Base-by-base conservation (phyloP, 2,797 vertebrate species). In the Fistularia tabacaria region DNA sequence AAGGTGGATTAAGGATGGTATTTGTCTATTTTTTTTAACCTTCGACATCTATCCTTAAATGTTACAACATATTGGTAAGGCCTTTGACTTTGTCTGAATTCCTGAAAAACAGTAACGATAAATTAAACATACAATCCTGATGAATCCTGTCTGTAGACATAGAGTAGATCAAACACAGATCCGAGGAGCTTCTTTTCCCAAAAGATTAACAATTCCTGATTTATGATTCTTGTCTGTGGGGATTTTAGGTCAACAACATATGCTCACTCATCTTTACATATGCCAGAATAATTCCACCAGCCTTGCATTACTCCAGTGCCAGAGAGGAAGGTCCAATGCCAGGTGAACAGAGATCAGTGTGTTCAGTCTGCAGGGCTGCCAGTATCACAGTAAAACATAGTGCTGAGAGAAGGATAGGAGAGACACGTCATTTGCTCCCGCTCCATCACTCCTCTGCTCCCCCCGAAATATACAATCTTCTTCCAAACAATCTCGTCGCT, bases 371-470 rank as follows among this genome's bases (percentile, higher is more conserved):
- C 25, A 25, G 25, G 5, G 25, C 5, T 25, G 25, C 25, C 25
- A 25, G 25, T 25, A 25, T 25, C 25, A 25, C 2, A 25, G 25
- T 25, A 25, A 25, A 25, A 25, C 25, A 25, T 25, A 25, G 25
- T 25, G 25, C 25, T 25, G 25, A 25, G 25, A 25, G 25, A 25
- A 25, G 25, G 25, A 25, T 25, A 25, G 25, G 25, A 25, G 25
- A 25, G 25, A 25, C 25, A 25, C 65, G 44, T 39, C 7, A 50
- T 62, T 66, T 73, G 67, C 51, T 65, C 58, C 76, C 60, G 38
- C 61, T 63, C 74, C 41, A 15, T 80, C 83, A 83, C 76, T 85
- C 71, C 64, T 9, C 77, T 74, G 69, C 77, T 77, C 57, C 65
- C 74, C 59, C 50, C 54, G 50, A 73, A 80, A 79, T 71, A 74